Evolutionary conservation across 1,140 invertebrate genomes (phyloP).

Genomic region (Bombus fervidus): DNA sequence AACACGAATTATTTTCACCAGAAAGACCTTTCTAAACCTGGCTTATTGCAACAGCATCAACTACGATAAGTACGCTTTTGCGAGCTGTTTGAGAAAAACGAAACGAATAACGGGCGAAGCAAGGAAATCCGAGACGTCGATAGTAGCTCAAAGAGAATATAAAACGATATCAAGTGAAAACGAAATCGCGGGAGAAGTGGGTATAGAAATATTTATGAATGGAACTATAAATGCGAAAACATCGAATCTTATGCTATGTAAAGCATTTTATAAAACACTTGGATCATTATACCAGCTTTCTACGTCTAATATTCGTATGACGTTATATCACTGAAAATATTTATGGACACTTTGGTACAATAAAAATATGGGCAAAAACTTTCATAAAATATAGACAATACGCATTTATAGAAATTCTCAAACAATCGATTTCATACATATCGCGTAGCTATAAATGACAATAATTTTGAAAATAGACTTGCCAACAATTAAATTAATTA

Average conservation of each 20-base stretch:
- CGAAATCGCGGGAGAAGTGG: neutral
- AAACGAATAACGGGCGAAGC: neutral
- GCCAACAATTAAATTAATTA: too few relatives aligned
- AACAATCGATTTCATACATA: too few relatives aligned
- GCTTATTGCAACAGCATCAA: constrained; percentile 9
- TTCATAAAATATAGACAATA: too few relatives aligned
- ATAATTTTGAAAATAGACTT: too few relatives aligned
- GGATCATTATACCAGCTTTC: too few relatives aligned
- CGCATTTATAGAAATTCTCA: too few relatives aligned
- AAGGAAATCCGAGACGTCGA: neutral
- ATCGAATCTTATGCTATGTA: constrained; percentile 19
- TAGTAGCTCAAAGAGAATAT: constrained; percentile 7
- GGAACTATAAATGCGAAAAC: neutral
- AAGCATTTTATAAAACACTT: too few relatives aligned
- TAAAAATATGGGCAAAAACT: too few relatives aligned
- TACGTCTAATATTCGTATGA: too few relatives aligned
- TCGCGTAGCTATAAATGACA: too few relatives aligned
- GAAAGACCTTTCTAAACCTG: neutral
- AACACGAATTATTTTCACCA: constrained; percentile 11
- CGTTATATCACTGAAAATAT: too few relatives aligned
- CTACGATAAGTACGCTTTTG: neutral
- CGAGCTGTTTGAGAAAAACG: neutral
- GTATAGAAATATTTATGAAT: constrained; percentile 47
- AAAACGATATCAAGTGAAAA: neutral
- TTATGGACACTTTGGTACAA: too few relatives aligned